A percentile compares a stretch with the other conserved stretches of the same genome.
Evolutionary conservation across 2,797 vertebrate genomes (phyloP).

Genomic region (Sciaenops ocellatus): DNA sequence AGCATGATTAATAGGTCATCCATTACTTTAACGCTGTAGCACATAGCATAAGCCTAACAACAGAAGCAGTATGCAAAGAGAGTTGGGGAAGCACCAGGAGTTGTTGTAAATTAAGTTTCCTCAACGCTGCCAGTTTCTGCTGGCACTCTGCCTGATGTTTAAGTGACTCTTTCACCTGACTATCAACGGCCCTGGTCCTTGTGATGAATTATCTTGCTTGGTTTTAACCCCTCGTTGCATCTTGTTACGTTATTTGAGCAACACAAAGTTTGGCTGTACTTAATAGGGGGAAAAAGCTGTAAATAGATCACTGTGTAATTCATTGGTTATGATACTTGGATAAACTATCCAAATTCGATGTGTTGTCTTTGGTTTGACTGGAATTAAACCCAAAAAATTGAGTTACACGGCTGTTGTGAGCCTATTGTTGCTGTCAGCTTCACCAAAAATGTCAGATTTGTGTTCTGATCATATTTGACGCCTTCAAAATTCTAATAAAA

Average conservation of each 20-base stretch:
- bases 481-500: not conserved
- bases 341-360: not conserved
- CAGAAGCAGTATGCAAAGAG: not conserved
- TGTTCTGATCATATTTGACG: not conserved
- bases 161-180: not conserved
- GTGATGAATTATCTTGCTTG: not conserved
- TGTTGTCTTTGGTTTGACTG: not conserved
- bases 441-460: not conserved
- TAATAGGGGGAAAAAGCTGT: no score
- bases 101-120: not conserved
- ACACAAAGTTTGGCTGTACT: not conserved
- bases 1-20: slow-evolving; percentile 3
- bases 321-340: not conserved
- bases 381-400: not conserved
- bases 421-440: not conserved
- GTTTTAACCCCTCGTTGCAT: not conserved
- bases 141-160: not conserved
- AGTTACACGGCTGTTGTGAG: not conserved
- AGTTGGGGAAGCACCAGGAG: not conserved
- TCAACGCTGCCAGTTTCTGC: not conserved
- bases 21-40: not conserved
- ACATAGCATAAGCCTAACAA: not conserved
- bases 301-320: not conserved
- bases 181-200: not conserved
- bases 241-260: not conserved